Conservation (phyloP, 1,140 invertebrate species). For the Riptortus pedestris region DNA sequence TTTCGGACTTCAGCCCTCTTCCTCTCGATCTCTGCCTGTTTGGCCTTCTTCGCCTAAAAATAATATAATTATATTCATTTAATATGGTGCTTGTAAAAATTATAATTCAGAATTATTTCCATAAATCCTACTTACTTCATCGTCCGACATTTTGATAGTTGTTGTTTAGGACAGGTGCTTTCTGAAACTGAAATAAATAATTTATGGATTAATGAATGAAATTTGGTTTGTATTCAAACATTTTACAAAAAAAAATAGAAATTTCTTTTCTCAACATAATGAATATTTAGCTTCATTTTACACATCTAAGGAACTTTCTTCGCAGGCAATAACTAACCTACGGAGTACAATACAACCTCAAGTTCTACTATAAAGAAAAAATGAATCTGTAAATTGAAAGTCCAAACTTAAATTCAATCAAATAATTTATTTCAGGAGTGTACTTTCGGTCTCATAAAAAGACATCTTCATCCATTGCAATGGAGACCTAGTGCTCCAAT, state of each 20-base stretch:
- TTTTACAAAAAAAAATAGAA: background rate
- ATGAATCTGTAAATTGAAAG: no score
- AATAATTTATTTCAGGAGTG: no score
- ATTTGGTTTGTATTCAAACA: background rate
- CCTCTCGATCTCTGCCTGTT: constrained; percentile 85
- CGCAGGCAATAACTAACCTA: no score
- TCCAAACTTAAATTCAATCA: no score
- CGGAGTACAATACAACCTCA: no score
- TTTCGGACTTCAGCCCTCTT: constrained; percentile 90
- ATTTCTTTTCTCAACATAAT: no score
- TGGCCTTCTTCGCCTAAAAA: constrained; percentile 73
- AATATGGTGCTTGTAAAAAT: background rate
- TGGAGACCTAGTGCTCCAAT: no score
- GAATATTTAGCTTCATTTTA: no score
- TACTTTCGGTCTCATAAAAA: no score
- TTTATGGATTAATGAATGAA: background rate
- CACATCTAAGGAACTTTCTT: no score
- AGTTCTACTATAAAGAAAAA: no score
- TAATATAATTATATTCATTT: background rate
- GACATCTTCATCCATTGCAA: no score
- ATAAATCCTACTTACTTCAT: constrained; percentile 2
- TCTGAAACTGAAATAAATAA: background rate
- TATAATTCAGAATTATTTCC: background rate
- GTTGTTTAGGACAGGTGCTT: constrained; percentile 4
- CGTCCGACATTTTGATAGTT: constrained; percentile 4